Conservation (phyloP, 2,888 invertebrate genomes). For the Rhaphigaster nebulosa region DNA sequence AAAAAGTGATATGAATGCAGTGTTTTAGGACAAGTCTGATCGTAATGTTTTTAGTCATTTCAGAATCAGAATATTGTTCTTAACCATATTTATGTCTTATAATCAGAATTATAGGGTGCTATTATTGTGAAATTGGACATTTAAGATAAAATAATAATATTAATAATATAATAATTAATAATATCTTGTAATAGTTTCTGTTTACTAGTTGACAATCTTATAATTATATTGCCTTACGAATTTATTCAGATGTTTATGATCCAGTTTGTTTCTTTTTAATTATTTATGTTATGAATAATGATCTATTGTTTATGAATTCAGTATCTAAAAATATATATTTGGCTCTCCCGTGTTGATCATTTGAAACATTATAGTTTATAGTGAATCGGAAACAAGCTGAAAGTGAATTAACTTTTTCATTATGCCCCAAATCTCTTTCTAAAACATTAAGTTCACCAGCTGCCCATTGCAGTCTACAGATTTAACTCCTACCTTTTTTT, state of each 20-base stretch:
- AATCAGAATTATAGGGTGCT: not conserved
- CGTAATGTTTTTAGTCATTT: not conserved
- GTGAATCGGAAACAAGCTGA: not conserved
- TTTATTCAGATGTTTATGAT: not conserved
- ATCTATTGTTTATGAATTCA: not conserved
- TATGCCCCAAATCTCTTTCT: not conserved
- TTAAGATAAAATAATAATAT: not conserved
- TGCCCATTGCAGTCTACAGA: not conserved
- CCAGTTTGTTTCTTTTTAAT: not conserved
- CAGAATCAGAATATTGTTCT: not conserved
- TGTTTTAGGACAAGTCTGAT: not conserved
- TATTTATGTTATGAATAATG: not conserved
- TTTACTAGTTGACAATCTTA: not conserved
- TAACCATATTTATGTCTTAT: not conserved
- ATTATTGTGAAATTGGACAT: not conserved
- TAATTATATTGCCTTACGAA: not conserved
- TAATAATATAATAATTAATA: not conserved
- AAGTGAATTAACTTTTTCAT: not conserved
- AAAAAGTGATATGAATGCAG: not conserved
- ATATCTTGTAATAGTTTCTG: not conserved
- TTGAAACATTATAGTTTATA: not conserved
- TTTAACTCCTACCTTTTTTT: not conserved
- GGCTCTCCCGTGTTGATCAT: not conserved
- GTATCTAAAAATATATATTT: not conserved
- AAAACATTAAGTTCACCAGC: not conserved